phyloP scores from a whole-genome alignment of 2,113 vertebrate species.

The Varanus salvator region DNA sequence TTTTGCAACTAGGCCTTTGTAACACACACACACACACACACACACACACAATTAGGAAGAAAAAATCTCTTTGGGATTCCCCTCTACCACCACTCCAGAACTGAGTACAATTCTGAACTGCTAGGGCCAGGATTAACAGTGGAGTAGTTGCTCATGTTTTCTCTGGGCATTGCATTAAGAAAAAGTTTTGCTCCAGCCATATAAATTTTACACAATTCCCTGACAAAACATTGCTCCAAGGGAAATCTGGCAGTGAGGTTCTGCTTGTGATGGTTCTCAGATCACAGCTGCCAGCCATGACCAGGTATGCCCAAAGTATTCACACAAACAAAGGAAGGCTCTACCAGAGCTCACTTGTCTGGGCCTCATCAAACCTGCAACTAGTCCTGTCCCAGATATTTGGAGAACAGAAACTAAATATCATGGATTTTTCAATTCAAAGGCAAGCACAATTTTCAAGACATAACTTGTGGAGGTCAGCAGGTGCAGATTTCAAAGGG shows the following conservation, averaged over 20 bases:
- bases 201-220: background rate
- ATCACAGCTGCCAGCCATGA: background rate
- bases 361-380: background rate
- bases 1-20: background rate
- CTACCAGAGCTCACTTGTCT: background rate
- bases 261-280: background rate
- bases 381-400: background rate
- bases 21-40: background rate
- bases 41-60: background rate
- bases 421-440: background rate
- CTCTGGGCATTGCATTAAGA: background rate
- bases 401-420: background rate
- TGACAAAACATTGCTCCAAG: background rate
- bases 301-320: background rate
- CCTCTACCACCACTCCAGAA: background rate
- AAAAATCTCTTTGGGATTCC: constrained; percentile 1
- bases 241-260: background rate
- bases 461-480: background rate
- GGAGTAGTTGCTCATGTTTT: background rate
- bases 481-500: background rate
- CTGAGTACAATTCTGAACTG: constrained; percentile 17
- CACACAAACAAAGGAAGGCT: rapidly evolving
- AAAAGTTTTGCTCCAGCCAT: background rate
- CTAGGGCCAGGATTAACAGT: background rate
- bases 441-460: background rate